A percentile compares a stretch with the other conserved stretches of the same genome.
Conservation (phyloP, 1,140 invertebrate genomes). For the Triops longicaudatus region DNA sequence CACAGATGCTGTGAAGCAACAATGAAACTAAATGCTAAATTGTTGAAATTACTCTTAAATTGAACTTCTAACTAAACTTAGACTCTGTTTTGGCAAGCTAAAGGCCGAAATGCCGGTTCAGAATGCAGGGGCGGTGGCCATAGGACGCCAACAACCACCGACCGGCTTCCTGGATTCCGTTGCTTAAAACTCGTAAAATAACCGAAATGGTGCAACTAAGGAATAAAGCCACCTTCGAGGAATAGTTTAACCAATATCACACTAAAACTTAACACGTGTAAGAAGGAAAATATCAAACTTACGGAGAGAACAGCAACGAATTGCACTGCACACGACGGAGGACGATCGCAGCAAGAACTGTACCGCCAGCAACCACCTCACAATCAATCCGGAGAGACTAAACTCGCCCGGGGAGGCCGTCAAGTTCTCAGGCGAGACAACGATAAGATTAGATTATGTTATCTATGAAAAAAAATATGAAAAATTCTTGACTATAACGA, state of each 20-base stretch:
- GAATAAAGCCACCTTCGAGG: background rate
- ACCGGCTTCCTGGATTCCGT: background rate
- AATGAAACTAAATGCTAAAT: background rate
- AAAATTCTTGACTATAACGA: too few species aligned
- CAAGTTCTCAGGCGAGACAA: background rate
- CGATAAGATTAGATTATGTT: background rate
- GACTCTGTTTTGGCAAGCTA: too few species aligned
- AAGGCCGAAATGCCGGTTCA: background rate
- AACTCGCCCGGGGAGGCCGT: background rate
- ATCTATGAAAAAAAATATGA: too few species aligned
- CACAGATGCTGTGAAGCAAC: background rate
- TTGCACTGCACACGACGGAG: slow-evolving; percentile 13
- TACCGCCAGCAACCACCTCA: background rate
- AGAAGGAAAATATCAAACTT: background rate
- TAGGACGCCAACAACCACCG: background rate
- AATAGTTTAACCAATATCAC: background rate
- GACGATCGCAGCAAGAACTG: slow-evolving; percentile 11
- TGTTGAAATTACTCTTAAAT: background rate
- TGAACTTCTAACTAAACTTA: background rate
- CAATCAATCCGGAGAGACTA: slow-evolving; percentile 1
- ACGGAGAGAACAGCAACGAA: slow-evolving; percentile 3
- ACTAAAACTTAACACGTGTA: background rate
- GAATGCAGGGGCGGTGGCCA: slow-evolving; percentile 5
- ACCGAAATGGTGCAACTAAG: background rate
- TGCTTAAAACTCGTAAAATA: background rate